Base-by-base conservation (phyloP, 2,888 invertebrate genomes). In the Aleiodes alternator region DNA sequence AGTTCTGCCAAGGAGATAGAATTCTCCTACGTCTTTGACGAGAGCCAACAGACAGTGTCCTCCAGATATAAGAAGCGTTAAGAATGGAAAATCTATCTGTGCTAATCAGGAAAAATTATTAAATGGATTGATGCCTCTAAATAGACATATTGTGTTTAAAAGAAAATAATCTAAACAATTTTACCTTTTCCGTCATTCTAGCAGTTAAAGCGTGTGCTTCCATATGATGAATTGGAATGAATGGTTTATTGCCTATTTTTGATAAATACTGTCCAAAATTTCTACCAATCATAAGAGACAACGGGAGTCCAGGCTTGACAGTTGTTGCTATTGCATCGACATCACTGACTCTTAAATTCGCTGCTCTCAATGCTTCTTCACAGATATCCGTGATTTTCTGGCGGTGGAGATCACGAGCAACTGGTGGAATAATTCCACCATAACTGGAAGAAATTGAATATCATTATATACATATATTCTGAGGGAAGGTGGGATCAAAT, bases 141-240 rank as follows among this genome's bases (percentile, higher is more conserved):
- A 23, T 23, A 23, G 23, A 23, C 23, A 23, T 23, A 23, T 23
- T 23, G 38, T 7, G 1, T 1, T 38, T 38, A 0, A 38, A 38
- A 43, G 9, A 8, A 43, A 43, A 9, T 6, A 16, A 61, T 57
- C 48, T 56, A 80, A 80, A 23, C 23, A 23, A 23, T 23, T 23
- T 80, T 87, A 92, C 93, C 88, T 90, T 90, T 75, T 93, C 88
- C 16, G 92, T 91, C 93, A 98, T 94, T 87, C 98, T 92, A 29
- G 94, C 94, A 14, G 96, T 96, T 75, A 99, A 90, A 4, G 99
- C 98, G 91, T 99, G 99, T 1, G 99, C 99, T 91, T 98, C 95
- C 99, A 99, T 99, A 84, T 99, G 99, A 91, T 99, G 99, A 76
- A 99, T 94, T 0, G 99, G 98, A 87, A 99, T 96, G 79, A 99